Base-by-base conservation (phyloP, 2,888 invertebrate genomes). In the Mechanitis messenoides region DNA sequence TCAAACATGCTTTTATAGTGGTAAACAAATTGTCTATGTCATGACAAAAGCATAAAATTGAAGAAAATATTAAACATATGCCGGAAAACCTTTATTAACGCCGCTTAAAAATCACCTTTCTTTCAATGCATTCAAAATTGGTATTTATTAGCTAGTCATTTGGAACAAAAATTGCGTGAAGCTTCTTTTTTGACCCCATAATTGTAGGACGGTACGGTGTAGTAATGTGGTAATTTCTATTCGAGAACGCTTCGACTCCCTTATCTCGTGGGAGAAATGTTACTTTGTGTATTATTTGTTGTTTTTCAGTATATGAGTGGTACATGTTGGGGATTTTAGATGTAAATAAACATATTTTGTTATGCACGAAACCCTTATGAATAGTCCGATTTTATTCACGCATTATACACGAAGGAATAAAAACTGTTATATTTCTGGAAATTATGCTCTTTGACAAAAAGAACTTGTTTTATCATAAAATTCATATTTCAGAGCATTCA, bases 241-340 rank as follows among this genome's bases (percentile, higher is more conserved):
- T 66, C 66, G 59, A 60, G 60, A 56, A 20, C 45, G 61, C 55
- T 56, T 57, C 59, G 45, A 47, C 63, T 63, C 55, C 58, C 55
- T 58, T 58, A 60, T 59, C 60, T 63, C 63, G 42, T 46, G 65
- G 63, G 66, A 35, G 60, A 56, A 55, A 61, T 59, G 66, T 66
- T 59, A 66, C 66, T 66, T 66, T 64, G 66, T 63, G 53, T 61
- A 66, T 66, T 63, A 66, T 64, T 66, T 64, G 66, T 66, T 64
- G 63, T 64, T 64, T 66, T 56, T 63, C 66, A 66, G 56, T 65
- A 61, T 58, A 65, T 65, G 63, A 61, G 63, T 61, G 57, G 45
- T 58, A 61, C 63, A 60, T 56, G 63, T 59, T 38, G 53, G 63
- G 58, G 63, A 66, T 66, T 66, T 60, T 60, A 45, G 61, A 61